Evolutionary conservation across 2,797 vertebrate species (phyloP), one percentile per base, ranked within the genome.

Genomic region (Sebastes elongatus): DNA sequence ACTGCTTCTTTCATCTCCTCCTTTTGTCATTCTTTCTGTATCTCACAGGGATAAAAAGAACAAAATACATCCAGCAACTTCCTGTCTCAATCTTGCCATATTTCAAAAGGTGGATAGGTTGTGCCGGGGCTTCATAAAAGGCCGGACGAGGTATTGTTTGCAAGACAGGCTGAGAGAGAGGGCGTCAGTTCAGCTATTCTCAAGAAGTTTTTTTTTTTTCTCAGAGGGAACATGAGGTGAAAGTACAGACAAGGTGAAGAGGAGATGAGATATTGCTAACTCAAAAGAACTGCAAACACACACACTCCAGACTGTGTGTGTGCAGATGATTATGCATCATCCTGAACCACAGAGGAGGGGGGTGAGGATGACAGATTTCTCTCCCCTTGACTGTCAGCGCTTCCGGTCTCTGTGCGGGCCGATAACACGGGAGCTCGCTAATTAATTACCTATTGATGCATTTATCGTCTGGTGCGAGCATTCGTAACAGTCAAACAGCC

Each of bases 401-500:
- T 81, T 81, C 89, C 33, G 56, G 71, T 82, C 83, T 80, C 90
- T 89, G 92, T 62, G 82, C 64, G 82, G 67, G 74, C 69, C 20
- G 92, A 94, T 94, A 94, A 92, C 77, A 38, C 80, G 11, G 78
- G 76, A 78, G 80, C 64, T 18, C 4, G 53, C 86, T 91, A 93
- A 92, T 93, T 94, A 93, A 93, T 94, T 82, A 93, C 84, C 85
- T 55, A 53, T 49, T 74, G 81, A 81, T 86, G 83, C 78, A 28
- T 88, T 90, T 89, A 86, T 88, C 55, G 25, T 81, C 78, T 33
- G 33, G 49, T 20, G 59, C 8, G 67, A 83, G 72, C 71, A 62
- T 86, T 81, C 59, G 76, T 81, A 80, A 73, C 64, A 78, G 75
- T 81, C 69, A 78, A 66, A 42, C 77, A 61, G 35, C 69, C 20